phyloP scores from a whole-genome alignment of 2,797 vertebrate genomes.

The Nyctibius grandis region DNA sequence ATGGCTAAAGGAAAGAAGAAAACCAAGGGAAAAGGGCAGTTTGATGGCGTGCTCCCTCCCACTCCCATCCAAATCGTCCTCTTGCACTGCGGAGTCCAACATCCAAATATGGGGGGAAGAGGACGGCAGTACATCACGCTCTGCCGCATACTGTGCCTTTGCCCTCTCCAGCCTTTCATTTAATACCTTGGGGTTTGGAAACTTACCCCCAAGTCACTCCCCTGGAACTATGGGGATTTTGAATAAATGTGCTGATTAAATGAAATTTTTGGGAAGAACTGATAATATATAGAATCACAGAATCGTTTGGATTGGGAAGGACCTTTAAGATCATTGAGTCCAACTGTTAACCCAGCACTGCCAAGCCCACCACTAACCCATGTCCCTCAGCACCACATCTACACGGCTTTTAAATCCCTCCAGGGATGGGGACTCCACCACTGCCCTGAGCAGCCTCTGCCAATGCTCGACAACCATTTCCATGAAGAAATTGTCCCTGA shows the following conservation, averaged over 20 bases:
- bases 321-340: too few species aligned
- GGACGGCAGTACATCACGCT: not conserved
- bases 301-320: too few species aligned
- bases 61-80: not conserved
- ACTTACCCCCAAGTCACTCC: not conserved
- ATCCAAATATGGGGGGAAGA: not conserved
- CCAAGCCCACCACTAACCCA: too few species aligned
- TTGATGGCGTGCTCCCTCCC: not conserved
- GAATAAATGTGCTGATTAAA: not conserved
- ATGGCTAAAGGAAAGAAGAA: not conserved
- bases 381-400: too few species aligned
- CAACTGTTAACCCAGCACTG: too few species aligned
- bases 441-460: too few species aligned
- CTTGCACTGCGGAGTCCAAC: accelerated
- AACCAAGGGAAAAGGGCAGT: not conserved
- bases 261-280: not conserved
- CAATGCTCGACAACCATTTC: too few species aligned
- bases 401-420: too few species aligned
- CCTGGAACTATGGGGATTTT: not conserved
- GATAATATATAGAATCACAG: too few species aligned
- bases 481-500: too few species aligned
- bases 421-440: too few species aligned
- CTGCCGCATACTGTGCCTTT: not conserved
- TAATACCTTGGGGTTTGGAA: not conserved
- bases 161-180: not conserved